Base-by-base conservation (phyloP, 2,113 vertebrate species). In the Ranitomeya variabilis region DNA sequence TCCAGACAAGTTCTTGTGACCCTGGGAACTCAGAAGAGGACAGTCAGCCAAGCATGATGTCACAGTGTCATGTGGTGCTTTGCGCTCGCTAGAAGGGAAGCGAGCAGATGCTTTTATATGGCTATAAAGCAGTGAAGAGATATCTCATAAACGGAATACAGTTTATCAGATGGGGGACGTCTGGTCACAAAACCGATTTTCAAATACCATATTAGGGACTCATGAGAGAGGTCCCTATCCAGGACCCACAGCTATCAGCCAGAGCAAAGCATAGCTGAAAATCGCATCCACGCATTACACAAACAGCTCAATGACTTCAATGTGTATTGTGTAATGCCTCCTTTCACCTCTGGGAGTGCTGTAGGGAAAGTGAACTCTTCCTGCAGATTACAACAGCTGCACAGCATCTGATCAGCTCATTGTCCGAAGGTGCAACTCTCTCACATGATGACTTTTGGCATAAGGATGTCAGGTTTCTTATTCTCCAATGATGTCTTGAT, bases 41-140 rank as follows among this genome's bases (percentile, higher is more conserved):
- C 12, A 52, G 37, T 67, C 81, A 69, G 81, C 81, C 81, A 83
- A 83, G 26, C 13, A 83, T 67, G 81, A 69, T 67, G 81, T 83
- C 81, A 83, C 81, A 21, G 51, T 4, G 64, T 83, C 81, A 83
- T 18, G 45, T 69, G 51, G 51, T 7, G 80, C 45, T 21, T 45
- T 9, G 8, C 81, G 21, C 62, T 62, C 37, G 13, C 16, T 45
- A 16, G 77, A 12, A 79, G n/a, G 15, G 23, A 18, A 31, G 54
- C 31, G 13, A 60, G 18, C 80, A 81, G 81, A 51, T 54, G 62
- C 23, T 83, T 51, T 83, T n/a, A 83, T 69, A 4, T 51, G 54
- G 45, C 64, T 23, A 51, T 67, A 51, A 59, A 66, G 19, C 21
- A 66, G 9, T 54, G 18, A 7, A 83, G 15, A 19, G 31, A 64